Evolutionary conservation across 2,797 vertebrate genomes (phyloP), one percentile per base, ranked within the genome.

Genomic region (Molossus molossus): DNA sequence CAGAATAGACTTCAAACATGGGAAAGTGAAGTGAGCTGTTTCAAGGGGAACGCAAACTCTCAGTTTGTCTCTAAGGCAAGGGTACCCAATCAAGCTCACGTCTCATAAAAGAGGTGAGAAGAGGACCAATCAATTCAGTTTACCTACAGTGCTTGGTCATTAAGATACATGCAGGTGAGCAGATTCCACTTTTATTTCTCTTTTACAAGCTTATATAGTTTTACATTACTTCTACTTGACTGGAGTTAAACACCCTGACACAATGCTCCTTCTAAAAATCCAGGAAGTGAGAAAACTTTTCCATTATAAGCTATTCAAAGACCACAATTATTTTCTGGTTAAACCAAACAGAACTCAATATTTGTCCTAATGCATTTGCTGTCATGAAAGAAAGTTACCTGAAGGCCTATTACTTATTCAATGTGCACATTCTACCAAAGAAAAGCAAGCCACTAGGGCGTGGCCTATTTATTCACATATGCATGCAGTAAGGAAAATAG

Each of bases 161-260:
- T 75, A 40, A 89, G 13, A 58, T 37, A 27, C 17, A 55, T 40
- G 11, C 18, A 13, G 25, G n/a, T 84, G 33, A 81, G 33, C n/a
- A 80, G 70, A 64, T 83, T 75, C 25, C 55, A 94, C 70, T 83
- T 83, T 91, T 95, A 96, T 90, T 92, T 37, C 15, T 87, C 57
- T 27, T 95, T 95, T 73, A 81, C 62, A 23, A 65, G 48, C 1
- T 85, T 40, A 67, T 14, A 2, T 70, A 69, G 37, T 81, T 92
- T 82, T 91, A 64, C 8, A 55, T 27, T 23, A 40, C 33, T 87
- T 70, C 13, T 50, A 72, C 5, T 67, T 70, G 70, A 69, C 58
- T 37, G 72, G 14, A 53, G 10, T 88, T 92, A 72, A 65, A 29
- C 6, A 70, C 65, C 45, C 87, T 76, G 72, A 57, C 14, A 40